Evolutionary conservation across 2,888 invertebrate species (phyloP), one percentile per base, ranked within the genome.

Genomic region (Panzeria rudis): DNA sequence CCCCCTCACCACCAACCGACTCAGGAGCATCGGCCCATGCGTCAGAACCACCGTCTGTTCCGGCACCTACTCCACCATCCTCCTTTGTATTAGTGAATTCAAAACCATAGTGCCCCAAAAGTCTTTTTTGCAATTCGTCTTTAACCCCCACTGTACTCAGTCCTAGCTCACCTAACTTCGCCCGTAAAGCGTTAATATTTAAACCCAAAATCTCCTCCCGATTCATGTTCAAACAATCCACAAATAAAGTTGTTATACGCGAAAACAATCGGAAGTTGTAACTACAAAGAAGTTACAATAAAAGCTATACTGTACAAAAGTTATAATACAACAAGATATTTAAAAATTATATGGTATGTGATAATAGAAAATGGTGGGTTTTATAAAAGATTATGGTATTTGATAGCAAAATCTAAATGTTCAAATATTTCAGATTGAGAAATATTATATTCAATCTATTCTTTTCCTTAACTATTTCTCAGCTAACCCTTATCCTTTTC

Each of bases 251-350:
- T n/a, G n/a, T 32, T 8, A 32, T 25, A 17, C 25, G 8, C n/a
- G n/a, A n/a, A 9, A 59, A 32, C 25, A 7, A 17, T 25, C 6
- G 3, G 3, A 32, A 32, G 59, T 59, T 59, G 59, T 17, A 59
- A 32, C 59, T 32, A 59, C 25, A 52, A 52, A 52, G 52, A 25
- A 52, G 11, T 52, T 52, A 52, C 52, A 52, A 52, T n/a, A 52
- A 52, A 52, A 11, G 8, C 11, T 52, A 44, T 52, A 11, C 20
- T 23, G 20, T 35, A 35, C 9, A 23, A 52, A 20, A 8, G 5
- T 52, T 23, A 52, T 17, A 23, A 52, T 23, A 3, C 9, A 20
- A 52, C 44, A 44, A 44, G n/a, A 44, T n/a, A 44, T 44, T 15
- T 6, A n/a, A 44, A n/a, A 41, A 3, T 15, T 41, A 41, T 41